phyloP scores from a whole-genome alignment of 2,797 vertebrate species.

The Gambusia yucatana region DNA sequence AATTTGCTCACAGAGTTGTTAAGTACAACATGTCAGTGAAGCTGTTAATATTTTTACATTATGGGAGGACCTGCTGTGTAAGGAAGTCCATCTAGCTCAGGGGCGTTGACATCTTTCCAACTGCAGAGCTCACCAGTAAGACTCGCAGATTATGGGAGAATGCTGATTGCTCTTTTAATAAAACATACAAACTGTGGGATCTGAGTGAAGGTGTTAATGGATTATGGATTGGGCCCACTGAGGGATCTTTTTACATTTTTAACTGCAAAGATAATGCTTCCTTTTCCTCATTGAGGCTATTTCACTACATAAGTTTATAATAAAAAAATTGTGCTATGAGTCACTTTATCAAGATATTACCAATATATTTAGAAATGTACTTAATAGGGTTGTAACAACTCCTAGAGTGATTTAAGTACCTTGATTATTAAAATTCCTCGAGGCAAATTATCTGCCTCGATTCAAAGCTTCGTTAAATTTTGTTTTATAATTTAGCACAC shows the following conservation, averaged over 20 bases:
- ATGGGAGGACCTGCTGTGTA: constrained; percentile 50
- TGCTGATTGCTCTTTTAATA: constrained; percentile 53
- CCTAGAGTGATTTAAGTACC: no score
- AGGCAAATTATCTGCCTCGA: no score
- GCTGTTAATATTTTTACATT: constrained; percentile 69
- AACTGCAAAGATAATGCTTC: constrained; percentile 13
- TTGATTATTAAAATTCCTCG: no score
- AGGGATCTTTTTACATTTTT: constrained; percentile 46
- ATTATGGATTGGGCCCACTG: constrained; percentile 58
- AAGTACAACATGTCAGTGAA: constrained; percentile 56
- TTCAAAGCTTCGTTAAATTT: no score
- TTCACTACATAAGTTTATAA: background rate
- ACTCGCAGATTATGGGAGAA: constrained; percentile 53
- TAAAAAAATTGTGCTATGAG: background rate
- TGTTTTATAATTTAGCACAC: no score
- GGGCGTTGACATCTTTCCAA: constrained; percentile 66
- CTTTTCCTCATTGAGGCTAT: constrained; percentile 5
- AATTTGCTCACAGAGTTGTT: constrained; percentile 64
- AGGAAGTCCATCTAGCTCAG: constrained; percentile 68
- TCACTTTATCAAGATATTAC: background rate
- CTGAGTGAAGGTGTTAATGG: constrained; percentile 58
- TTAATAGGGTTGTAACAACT: background rate
- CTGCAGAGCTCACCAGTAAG: constrained; percentile 52
- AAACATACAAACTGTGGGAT: constrained; percentile 50
- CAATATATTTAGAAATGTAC: background rate